These are phyloP conservation scores for Drosophila ficusphila DNA, from an alignment of 1,140 invertebrate species.

Conservation along the genomic window DNA sequence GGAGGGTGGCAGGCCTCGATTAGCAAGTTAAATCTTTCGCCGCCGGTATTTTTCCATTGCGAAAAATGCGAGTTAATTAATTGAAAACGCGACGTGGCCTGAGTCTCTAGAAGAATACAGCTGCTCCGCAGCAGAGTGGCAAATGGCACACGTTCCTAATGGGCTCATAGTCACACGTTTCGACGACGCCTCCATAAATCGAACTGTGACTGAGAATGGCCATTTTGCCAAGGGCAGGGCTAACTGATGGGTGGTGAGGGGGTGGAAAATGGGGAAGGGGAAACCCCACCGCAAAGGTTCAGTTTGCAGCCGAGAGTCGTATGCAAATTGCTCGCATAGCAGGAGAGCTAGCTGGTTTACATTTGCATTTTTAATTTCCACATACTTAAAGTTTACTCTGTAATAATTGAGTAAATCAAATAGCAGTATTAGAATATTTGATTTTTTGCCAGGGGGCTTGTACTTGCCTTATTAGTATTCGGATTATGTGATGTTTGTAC, in stretches of 20 bases:
- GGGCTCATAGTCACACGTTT: slow-evolving; percentile 59
- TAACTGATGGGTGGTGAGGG: slow-evolving; percentile 1
- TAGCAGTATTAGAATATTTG: slow-evolving; percentile 28
- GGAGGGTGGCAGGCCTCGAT: slow-evolving; percentile 40
- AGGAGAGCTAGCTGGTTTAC: slow-evolving; percentile 1
- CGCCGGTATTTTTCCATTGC: slow-evolving; percentile 64
- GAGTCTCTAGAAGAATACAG: not conserved
- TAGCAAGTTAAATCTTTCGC: slow-evolving; percentile 65
- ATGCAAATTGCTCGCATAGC: slow-evolving; percentile 36
- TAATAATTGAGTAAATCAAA: slow-evolving; percentile 5
- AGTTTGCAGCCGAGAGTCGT: not conserved
- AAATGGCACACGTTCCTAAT: slow-evolving; percentile 56
- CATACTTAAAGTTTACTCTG: not conserved
- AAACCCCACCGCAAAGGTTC: not conserved
- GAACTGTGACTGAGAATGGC: slow-evolving; percentile 10
- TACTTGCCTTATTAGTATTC: slow-evolving; percentile 1
- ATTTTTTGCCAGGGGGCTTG: not conserved
- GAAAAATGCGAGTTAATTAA: slow-evolving; percentile 69
- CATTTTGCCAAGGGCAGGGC: slow-evolving; percentile 24
- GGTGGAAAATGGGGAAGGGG: not conserved
- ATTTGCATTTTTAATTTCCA: slow-evolving; percentile 49
- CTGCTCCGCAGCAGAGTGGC: slow-evolving; percentile 9
- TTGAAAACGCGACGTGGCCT: slow-evolving; percentile 53
- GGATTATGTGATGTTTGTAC: slow-evolving; percentile 3
- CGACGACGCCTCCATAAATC: slow-evolving; percentile 22